A percentile compares a stretch with the other conserved stretches of the same genome.
Conservation (phyloP, 2,113 vertebrate genomes). For the Leptocoma aspasia region DNA sequence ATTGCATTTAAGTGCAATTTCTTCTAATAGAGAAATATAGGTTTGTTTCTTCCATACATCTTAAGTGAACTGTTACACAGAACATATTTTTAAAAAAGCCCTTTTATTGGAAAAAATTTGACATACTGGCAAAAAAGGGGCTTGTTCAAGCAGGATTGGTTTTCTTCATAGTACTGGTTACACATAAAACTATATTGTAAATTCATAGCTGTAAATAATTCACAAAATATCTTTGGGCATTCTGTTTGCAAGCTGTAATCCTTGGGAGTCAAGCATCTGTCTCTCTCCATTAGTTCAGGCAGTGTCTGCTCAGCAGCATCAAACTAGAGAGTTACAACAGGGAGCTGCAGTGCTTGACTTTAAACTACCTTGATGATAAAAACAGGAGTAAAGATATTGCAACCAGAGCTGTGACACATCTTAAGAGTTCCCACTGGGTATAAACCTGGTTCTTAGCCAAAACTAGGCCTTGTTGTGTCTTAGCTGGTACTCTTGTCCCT, state of each 20-base stretch:
- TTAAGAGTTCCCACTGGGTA: not conserved
- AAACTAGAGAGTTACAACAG: not conserved
- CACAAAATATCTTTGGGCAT: not conserved
- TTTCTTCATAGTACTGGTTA: not conserved
- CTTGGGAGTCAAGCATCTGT: not conserved
- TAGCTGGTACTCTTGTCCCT: not conserved
- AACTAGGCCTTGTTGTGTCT: not conserved
- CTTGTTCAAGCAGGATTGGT: not conserved
- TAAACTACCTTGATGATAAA: not conserved
- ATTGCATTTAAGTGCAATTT: conserved; percentile 51
- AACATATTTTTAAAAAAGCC: not conserved
- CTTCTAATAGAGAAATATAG: conserved; percentile 4
- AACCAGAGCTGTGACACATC: not conserved
- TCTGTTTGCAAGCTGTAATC: not conserved
- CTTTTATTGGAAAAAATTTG: not conserved
- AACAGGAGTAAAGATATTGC: not conserved
- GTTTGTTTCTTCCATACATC: not conserved
- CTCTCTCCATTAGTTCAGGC: not conserved
- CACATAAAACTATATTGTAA: not conserved
- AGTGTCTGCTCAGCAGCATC: not conserved
- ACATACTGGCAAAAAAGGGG: not conserved
- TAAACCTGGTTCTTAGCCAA: not conserved
- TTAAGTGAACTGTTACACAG: not conserved
- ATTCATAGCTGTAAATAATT: not conserved
- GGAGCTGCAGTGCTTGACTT: not conserved